Conservation (phyloP, 2,797 vertebrate species). For the Phoeniculus purpureus region DNA sequence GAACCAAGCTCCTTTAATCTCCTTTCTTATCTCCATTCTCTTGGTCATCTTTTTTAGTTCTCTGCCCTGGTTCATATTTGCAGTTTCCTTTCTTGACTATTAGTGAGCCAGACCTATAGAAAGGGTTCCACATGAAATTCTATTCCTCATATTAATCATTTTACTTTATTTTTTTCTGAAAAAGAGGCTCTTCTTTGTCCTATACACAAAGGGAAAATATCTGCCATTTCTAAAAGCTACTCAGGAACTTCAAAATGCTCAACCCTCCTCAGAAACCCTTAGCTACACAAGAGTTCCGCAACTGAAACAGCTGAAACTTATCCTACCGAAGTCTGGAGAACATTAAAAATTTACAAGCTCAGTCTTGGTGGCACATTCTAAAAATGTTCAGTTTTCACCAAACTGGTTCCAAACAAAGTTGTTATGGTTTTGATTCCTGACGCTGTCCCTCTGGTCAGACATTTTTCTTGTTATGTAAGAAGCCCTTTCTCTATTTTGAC, state of each 20-base stretch:
- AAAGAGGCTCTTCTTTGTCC: background rate
- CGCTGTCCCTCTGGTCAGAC: background rate
- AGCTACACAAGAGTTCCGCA: background rate
- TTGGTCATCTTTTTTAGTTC: background rate
- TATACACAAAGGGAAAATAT: background rate
- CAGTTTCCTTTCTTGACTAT: background rate
- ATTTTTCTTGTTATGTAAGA: background rate
- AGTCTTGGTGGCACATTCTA: background rate
- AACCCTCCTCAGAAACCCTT: background rate
- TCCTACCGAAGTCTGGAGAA: background rate
- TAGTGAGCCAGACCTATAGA: background rate
- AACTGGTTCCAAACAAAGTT: background rate
- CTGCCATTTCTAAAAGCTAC: background rate
- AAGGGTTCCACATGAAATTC: background rate
- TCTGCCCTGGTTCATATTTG: background rate
- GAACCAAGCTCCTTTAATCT: background rate
- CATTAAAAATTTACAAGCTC: background rate
- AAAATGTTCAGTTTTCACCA: conserved; percentile 6
- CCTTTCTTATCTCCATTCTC: background rate
- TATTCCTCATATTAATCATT: background rate
- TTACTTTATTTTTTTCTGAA: background rate
- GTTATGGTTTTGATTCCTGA: background rate
- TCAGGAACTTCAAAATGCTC: background rate
- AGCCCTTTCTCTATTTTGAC: background rate
- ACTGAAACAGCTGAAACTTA: background rate